These are phyloP conservation scores for Sardina pilchardus DNA, from an alignment of 2,113 vertebrate genomes.

Conservation along the genomic window DNA sequence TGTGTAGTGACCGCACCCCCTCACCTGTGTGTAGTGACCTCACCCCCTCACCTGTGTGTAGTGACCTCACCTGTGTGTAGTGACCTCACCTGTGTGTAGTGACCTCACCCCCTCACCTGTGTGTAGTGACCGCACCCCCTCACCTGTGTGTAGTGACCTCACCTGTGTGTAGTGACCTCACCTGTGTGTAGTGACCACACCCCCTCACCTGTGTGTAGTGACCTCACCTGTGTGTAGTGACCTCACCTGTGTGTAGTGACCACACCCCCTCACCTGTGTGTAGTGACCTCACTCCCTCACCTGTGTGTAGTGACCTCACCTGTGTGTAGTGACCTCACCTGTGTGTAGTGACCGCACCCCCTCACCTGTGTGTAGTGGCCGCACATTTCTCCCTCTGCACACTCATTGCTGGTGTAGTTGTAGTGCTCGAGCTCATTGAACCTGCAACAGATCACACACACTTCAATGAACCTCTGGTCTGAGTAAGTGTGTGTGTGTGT, in stretches of 20 bases:
- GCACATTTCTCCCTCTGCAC: slow-evolving; percentile 66
- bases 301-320: background rate
- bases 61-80: background rate
- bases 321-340: slow-evolving; percentile 55
- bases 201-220: no score
- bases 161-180: no score
- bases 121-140: no score
- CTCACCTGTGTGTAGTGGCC: background rate
- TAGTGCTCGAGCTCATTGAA: slow-evolving; percentile 57
- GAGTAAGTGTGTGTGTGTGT: background rate
- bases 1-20: no score
- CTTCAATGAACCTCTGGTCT: background rate
- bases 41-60: no score
- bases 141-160: no score
- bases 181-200: no score
- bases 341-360: slow-evolving; percentile 54
- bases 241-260: no score
- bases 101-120: no score
- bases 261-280: background rate
- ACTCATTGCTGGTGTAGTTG: slow-evolving; percentile 63
- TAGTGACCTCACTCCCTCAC: slow-evolving; percentile 46
- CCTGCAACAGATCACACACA: slow-evolving; percentile 27
- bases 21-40: no score
- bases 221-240: no score
- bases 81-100: slow-evolving; percentile 20